Base-by-base conservation (phyloP, 2,888 invertebrate species). In the Beris chalybata region DNA sequence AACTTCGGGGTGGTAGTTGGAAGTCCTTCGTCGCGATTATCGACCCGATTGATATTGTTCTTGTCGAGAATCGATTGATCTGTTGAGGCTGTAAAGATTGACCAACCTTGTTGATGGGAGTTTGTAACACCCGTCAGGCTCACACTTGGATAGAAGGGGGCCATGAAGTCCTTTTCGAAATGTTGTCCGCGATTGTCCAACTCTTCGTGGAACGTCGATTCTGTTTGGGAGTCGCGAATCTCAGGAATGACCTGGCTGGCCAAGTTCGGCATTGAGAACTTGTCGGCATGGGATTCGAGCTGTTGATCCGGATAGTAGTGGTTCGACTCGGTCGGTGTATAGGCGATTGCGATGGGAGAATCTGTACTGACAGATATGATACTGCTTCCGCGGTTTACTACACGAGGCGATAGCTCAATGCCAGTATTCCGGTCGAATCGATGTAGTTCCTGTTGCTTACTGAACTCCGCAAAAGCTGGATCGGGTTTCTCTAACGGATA, bases 81-180 rank as follows among this genome's bases (percentile, higher is more conserved):
- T 4, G 77, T 72, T 4, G 77, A 74, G 3, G 79, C 77, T 15
- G 61, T 31, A 3, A 86, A 83, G 9, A 87, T 85, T 53, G 85
- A 85, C 88, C 88, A 88, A 12, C 87, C 87, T 72, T 86, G 85
- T 0, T 80, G 76, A 7, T 38, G 38, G 11, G 61, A 38, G 30
- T 84, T 82, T 13, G 82, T 82, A 0, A 83, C 82, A 0, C 73
- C 72, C 68, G 85, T 86, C 1, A 87, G 79, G 66, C 85, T 87
- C 0, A 85, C 81, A 72, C 88, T 89, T 0, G 89, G 88, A 54
- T 87, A 85, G 72, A 89, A 89, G 0, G 88, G 88, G 0, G 88
- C 88, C 83, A 87, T 86, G 71, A 89, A 88, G 69, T 85, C 86
- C 69, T 84, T 72, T 67, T 80, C 79, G 57, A 74, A 78, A 64